These are phyloP conservation scores for Schizothorax lantsangensis DNA, from an alignment of 2,797 vertebrate genomes.

Conservation along the genomic window DNA sequence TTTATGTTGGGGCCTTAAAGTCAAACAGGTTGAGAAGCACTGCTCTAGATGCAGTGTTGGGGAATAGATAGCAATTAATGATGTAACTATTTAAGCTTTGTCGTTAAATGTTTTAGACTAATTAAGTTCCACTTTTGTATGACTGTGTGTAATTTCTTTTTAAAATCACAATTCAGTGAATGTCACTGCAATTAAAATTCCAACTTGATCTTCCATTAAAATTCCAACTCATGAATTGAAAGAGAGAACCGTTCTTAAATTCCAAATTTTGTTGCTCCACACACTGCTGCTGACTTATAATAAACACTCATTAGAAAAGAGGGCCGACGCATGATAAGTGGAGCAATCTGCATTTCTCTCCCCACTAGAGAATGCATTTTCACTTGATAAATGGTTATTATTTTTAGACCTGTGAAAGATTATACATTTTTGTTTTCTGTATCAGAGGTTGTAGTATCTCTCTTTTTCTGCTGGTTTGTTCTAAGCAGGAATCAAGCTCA, in stretches of 20 bases:
- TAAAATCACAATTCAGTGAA: not conserved
- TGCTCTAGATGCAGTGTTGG: not conserved
- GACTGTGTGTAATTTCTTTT: not conserved
- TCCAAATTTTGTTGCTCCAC: not conserved
- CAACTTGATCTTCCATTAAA: not conserved
- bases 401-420: slow-evolving; percentile 41
- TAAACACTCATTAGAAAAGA: slow-evolving; percentile 25
- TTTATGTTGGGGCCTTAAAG: not conserved
- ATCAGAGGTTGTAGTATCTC: slow-evolving; percentile 14
- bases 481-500: slow-evolving; percentile 7
- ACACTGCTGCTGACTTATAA: slow-evolving; percentile 5
- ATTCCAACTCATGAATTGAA: not conserved
- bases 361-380: slow-evolving; percentile 32
- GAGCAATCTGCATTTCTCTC: slow-evolving; percentile 26
- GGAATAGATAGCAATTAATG: not conserved
- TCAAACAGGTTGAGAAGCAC: not conserved
- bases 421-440: slow-evolving; percentile 22
- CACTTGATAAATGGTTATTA: slow-evolving; percentile 26
- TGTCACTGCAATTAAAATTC: not conserved
- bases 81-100: not conserved
- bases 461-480: not conserved
- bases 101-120: not conserved
- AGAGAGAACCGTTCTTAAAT: not conserved
- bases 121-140: not conserved
- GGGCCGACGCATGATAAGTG: slow-evolving; percentile 25